Percentiles rank a stretch among this genome's conserved stretches.
Evolutionary conservation across 1,140 invertebrate species (phyloP).

Genomic region (Babylonia areolata): DNA sequence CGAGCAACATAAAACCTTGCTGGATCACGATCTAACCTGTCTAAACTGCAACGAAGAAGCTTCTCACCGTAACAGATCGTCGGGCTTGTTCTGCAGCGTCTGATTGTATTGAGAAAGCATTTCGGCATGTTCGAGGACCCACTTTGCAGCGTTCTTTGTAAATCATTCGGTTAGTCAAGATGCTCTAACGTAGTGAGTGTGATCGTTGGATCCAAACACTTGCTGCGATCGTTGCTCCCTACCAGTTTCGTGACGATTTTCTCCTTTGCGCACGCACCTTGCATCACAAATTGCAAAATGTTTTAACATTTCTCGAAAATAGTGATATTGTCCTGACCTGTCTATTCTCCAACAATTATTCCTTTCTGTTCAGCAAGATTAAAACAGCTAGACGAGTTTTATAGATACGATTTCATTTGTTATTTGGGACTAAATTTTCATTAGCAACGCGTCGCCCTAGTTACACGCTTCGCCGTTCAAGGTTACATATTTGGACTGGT

Average conservation of each 20-base stretch:
- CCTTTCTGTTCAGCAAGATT: neutral
- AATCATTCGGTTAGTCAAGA: too few species aligned
- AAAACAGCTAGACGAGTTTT: neutral
- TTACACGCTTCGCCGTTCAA: neutral
- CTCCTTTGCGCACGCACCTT: neutral
- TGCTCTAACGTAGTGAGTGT: too few species aligned
- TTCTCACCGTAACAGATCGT: neutral
- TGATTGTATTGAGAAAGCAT: constrained; percentile 37
- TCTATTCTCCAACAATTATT: neutral
- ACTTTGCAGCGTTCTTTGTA: neutral
- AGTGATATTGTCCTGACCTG: neutral
- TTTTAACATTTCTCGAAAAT: neutral
- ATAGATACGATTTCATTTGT: neutral
- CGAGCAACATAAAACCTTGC: too few species aligned
- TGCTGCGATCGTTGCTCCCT: constrained; percentile 3
- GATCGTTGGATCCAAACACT: neutral
- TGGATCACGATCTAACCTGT: too few species aligned
- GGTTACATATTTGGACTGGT: neutral
- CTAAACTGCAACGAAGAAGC: too few species aligned
- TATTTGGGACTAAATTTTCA: neutral
- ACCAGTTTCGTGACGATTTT: neutral
- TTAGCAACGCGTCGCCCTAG: neutral
- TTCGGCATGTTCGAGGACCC: constrained; percentile 38
- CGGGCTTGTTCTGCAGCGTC: constrained; percentile 32
- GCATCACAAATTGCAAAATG: neutral